Base-by-base conservation (phyloP, 2,888 invertebrate species). In the Uloborus plumipes region DNA sequence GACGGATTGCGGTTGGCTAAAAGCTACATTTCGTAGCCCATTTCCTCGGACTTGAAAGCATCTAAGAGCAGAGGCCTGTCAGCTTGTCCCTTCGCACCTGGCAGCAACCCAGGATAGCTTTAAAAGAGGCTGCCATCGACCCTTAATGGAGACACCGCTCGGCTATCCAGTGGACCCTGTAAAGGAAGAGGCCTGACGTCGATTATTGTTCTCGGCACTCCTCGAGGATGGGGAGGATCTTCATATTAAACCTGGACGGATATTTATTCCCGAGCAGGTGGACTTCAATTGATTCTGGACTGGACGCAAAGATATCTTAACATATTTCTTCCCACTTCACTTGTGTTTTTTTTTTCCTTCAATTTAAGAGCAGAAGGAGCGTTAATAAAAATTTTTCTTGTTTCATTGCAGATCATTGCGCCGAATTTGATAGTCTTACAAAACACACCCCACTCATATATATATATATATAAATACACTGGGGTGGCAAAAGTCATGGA, bases 41-140 rank as follows among this genome's bases (percentile, higher is more conserved):
- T 62, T 77, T 70, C 53, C 49, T 47, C n/a, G 50, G 39, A 49
- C 47, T 70, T 64, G 65, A 66, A 39, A 73, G 61, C 66, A 22
- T 47, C 69, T 80, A 74, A 81, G 80, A 81, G 80, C 69, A 74
- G 49, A 64, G 64, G 69, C 70, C 80, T 81, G 79, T 78, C 72
- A 18, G 13, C 71, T 55, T 78, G 79, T 70, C 51, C 62, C 18
- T 58, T 65, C 50, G 74, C 74, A 61, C 58, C 72, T 51, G 72
- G 73, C 79, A 20, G 18, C 64, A n/a, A 64, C 79, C 67, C 61
- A 49, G 47, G 64, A 53, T 61, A 61, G 51, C 50, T 65, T 70
- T 79, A 65, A 80, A 80, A 80, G 73, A 61, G 61, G 55, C 51
- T 47, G 22, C 59, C 62, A 81, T 81, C 80, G 80, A 81, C 80